A percentile compares a stretch with the other conserved stretches of the same genome.
These are phyloP conservation scores for Peromyscus maniculatus DNA, from an alignment of 2,113 vertebrate genomes.

Conservation along the genomic window DNA sequence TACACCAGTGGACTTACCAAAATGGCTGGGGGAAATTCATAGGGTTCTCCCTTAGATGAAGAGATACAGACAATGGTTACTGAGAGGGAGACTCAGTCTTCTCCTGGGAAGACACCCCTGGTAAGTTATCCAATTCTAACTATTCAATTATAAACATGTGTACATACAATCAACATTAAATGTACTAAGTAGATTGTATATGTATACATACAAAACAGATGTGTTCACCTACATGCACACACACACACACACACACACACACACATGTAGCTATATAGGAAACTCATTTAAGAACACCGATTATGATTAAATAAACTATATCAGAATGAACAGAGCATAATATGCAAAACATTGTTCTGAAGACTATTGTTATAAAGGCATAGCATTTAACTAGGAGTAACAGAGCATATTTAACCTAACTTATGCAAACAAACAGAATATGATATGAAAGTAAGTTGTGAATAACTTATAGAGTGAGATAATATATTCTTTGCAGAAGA, in stretches of 20 bases:
- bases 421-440: not conserved
- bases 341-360: not conserved
- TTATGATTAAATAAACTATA: not conserved
- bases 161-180: not conserved
- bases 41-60: not conserved
- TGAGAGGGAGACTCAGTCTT: not conserved
- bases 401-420: not conserved
- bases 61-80: not conserved
- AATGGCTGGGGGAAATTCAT: not conserved
- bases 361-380: not conserved
- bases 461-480: not conserved
- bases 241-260: too few relatives aligned
- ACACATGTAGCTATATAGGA: not conserved
- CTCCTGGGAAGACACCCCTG: not conserved
- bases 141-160: not conserved
- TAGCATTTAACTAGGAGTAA: not conserved
- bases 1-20: not conserved
- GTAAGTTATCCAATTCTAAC: not conserved
- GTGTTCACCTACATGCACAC: too few relatives aligned
- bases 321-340: not conserved
- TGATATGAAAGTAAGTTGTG: not conserved
- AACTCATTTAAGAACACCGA: not conserved
- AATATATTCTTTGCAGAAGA: not conserved
- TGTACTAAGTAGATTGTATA: too few relatives aligned
- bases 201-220: not conserved